Evolutionary conservation across 2,113 vertebrate genomes (phyloP).

Genomic region (Mugil cephalus): DNA sequence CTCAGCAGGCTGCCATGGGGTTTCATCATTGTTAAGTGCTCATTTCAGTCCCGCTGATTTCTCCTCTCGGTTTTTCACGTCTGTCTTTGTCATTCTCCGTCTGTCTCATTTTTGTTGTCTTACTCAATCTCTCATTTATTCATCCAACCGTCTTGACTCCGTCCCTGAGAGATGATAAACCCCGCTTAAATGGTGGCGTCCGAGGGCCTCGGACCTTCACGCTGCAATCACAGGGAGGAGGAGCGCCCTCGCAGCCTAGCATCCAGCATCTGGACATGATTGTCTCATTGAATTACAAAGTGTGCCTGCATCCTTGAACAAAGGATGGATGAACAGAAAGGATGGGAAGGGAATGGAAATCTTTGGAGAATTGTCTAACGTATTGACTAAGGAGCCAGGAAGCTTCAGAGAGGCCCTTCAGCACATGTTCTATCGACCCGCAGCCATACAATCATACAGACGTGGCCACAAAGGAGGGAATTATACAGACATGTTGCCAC

Average conservation of each 20-base stretch:
- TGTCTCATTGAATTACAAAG: constrained; percentile 80
- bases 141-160: constrained; percentile 56
- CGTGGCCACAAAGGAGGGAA: constrained; percentile 47
- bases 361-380: constrained; percentile 59
- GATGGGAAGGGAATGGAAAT: constrained; percentile 59
- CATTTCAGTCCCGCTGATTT: constrained; percentile 78
- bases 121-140: constrained; percentile 1
- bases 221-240: constrained; percentile 56
- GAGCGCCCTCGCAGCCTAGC: constrained; percentile 41
- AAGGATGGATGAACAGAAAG: constrained; percentile 59
- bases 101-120: background rate
- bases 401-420: constrained; percentile 60
- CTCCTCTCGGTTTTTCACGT: constrained; percentile 58
- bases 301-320: constrained; percentile 64
- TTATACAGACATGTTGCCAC: constrained; percentile 47
- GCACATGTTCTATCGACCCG: constrained; percentile 77
- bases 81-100: constrained; percentile 30
- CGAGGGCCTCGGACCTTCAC: constrained; percentile 47
- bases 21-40: constrained; percentile 84
- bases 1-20: constrained; percentile 74
- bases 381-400: constrained; percentile 66
- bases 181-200: constrained; percentile 56
- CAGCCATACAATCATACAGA: constrained; percentile 57
- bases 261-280: constrained; percentile 74
- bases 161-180: constrained; percentile 56